These are phyloP conservation scores for Genyomyrus donnyi DNA, from an alignment of 2,113 vertebrate species.

Conservation along the genomic window DNA sequence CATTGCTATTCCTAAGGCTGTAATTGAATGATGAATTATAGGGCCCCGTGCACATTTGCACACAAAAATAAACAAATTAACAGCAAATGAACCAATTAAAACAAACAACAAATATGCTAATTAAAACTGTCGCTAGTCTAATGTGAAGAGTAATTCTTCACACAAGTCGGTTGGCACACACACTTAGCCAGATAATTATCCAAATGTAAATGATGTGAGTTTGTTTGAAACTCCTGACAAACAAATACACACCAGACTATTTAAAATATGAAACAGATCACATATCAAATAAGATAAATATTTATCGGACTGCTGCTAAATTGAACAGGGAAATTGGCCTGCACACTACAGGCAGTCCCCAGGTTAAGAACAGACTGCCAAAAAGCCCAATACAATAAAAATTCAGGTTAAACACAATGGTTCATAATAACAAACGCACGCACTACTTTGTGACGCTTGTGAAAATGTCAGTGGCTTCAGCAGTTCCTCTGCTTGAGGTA, in stretches of 20 bases:
- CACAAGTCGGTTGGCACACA: background rate
- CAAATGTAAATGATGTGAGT: background rate
- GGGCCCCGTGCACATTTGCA: background rate
- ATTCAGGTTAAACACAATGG: background rate
- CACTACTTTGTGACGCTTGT: background rate
- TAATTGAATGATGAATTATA: background rate
- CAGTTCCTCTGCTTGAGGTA: background rate
- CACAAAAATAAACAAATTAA: slow-evolving; percentile 1
- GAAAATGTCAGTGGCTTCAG: background rate
- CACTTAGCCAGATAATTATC: background rate
- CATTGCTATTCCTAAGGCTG: background rate
- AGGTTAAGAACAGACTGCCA: background rate
- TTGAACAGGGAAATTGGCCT: background rate
- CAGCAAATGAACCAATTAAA: background rate
- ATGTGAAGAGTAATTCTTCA: slow-evolving; percentile 9
- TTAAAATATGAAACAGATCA: background rate
- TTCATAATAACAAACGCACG: background rate
- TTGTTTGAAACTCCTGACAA: background rate
- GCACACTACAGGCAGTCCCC: background rate
- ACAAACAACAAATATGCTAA: background rate
- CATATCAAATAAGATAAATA: slow-evolving; percentile 11
- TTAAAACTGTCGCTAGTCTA: background rate
- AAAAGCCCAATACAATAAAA: background rate
- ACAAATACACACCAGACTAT: background rate
- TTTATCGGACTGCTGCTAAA: background rate